Percentiles rank a stretch among this genome's conserved stretches.
Conservation (phyloP, 1,140 invertebrate genomes). For the Vanessa atalanta region DNA sequence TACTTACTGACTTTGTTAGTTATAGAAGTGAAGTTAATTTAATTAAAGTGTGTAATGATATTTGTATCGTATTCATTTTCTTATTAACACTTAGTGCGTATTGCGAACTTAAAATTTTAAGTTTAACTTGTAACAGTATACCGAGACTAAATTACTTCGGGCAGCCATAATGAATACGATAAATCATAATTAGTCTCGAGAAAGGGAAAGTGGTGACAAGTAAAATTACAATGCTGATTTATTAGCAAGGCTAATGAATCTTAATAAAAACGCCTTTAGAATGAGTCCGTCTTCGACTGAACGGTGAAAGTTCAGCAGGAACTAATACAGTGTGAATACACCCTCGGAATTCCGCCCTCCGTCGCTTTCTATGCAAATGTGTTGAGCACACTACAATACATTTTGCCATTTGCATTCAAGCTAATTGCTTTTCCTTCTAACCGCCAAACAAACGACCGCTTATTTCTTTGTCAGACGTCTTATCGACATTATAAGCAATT, state of each 20-base stretch:
- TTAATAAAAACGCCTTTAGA: constrained; percentile 18
- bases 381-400: constrained; percentile 64
- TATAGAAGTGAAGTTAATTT: no score
- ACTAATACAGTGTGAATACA: constrained; percentile 47
- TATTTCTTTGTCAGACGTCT: constrained; percentile 60
- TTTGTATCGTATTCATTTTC: no score
- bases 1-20: no score
- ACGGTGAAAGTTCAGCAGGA: constrained; percentile 49
- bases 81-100: neutral
- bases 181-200: constrained; percentile 13
- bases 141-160: neutral
- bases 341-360: constrained; percentile 54
- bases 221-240: constrained; percentile 25
- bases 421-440: constrained; percentile 74
- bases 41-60: no score
- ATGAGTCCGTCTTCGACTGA: neutral
- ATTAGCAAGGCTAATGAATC: constrained; percentile 15
- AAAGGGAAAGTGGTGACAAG: constrained; percentile 15
- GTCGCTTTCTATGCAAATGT: constrained; percentile 69
- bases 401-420: constrained; percentile 66
- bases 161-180: neutral
- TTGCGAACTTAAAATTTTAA: neutral
- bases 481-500: constrained; percentile 50
- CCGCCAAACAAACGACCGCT: constrained; percentile 54
- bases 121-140: neutral